Conservation (phyloP, 2,888 invertebrate species). For the Onchidella celtica region DNA sequence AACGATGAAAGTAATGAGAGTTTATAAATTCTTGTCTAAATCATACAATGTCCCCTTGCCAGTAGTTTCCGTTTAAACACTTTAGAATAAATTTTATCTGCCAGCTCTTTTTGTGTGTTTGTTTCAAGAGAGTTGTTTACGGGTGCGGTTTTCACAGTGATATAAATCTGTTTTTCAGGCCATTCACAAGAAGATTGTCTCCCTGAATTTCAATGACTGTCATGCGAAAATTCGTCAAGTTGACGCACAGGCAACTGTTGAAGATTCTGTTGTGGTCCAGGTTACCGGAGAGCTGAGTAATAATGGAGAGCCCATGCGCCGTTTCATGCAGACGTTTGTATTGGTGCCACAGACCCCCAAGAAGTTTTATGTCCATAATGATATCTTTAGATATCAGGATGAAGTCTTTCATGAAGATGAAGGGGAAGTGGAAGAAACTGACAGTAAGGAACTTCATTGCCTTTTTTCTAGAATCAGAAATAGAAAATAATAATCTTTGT, state of each 20-base stretch:
- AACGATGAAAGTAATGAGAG: no score
- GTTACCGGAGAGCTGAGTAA: conserved; percentile 98
- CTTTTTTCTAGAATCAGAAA: no score
- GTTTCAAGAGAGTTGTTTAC: no score
- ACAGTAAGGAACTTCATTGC: conserved; percentile 50
- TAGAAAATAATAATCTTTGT: no score
- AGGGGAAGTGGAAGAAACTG: conserved; percentile 61
- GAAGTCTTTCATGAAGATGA: conserved; percentile 86
- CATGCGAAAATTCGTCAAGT: conserved; percentile 99
- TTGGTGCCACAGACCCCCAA: conserved; percentile 96
- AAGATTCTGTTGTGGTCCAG: conserved; percentile 94
- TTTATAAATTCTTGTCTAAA: no score
- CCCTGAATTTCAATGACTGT: conserved; percentile 96
- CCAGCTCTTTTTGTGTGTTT: no score
- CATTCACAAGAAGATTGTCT: conserved; percentile 96
- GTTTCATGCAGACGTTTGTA: conserved; percentile 99
- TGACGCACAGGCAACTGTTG: conserved; percentile 95
- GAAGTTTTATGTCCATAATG: conserved; percentile 99
- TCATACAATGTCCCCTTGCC: no score
- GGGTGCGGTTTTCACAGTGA: no score
- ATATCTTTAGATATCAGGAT: conserved; percentile 98
- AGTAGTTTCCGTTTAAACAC: no score
- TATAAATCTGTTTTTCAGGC: no score
- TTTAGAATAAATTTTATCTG: no score
- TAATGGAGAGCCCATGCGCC: conserved; percentile 97